phyloP scores from a whole-genome alignment of 2,888 invertebrate species.

The Uropetala carovei region DNA sequence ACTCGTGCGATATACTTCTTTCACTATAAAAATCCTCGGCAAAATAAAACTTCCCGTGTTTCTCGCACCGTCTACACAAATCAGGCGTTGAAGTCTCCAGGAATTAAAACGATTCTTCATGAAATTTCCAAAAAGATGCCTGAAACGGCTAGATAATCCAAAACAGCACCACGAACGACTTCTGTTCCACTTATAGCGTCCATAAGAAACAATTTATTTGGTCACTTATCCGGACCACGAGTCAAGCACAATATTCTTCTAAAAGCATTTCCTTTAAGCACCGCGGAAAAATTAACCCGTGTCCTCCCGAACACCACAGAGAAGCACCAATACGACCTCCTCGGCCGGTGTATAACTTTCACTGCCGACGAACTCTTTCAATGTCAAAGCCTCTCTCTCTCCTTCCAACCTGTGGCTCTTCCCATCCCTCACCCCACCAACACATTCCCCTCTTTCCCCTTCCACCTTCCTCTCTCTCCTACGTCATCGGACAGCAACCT shows the following conservation, averaged over 20 bases:
- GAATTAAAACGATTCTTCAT: no score
- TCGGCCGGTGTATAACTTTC: slow-evolving; percentile 61
- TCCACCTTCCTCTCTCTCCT: slow-evolving; percentile 8
- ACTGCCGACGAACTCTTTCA: slow-evolving; percentile 65
- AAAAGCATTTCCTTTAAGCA: no score
- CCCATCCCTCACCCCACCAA: slow-evolving; percentile 18
- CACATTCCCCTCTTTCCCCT: slow-evolving; percentile 15
- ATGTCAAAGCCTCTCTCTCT: slow-evolving; percentile 61
- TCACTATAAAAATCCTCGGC: no score
- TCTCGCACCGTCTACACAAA: neutral
- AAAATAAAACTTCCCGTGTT: no score
- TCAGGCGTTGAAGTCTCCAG: slow-evolving; percentile 26
- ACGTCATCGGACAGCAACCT: slow-evolving; percentile 59
- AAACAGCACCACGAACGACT: no score
- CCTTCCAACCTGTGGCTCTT: neutral
- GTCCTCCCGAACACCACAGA: slow-evolving; percentile 5
- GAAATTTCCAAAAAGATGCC: no score
- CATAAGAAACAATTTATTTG: no score
- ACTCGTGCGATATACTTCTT: no score
- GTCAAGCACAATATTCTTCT: no score
- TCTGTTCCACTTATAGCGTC: no score
- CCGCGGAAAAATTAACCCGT: no score
- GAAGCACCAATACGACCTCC: slow-evolving; percentile 16
- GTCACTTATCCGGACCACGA: no score
- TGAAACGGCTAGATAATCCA: neutral